Base-by-base conservation (phyloP, 1,140 invertebrate genomes). In the Delia radicum region DNA sequence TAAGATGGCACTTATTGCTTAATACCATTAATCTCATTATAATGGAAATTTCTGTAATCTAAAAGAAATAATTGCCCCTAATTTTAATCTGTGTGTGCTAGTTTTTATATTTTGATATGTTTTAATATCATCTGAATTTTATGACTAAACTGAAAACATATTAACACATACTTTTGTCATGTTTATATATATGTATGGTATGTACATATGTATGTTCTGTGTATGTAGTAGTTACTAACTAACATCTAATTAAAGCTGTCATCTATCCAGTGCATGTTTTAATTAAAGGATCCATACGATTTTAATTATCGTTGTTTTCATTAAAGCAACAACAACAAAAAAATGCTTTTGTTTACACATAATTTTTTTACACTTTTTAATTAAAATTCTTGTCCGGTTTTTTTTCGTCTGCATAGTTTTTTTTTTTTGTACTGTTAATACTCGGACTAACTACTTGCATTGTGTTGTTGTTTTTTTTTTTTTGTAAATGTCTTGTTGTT, bases 331-430 rank as follows among this genome's bases (percentile, higher is more conserved):
- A 37, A 37, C 33, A 37, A 2, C 13, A 55, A 21, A 55, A 55
- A 21, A 42, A 15, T 42, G 37, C 24, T n/a, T 55, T 55, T 55
- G 48, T 55, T 55, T 55, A 55, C 48, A 7, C 8, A 21, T 55
- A 21, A 55, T 55, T 55, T 21, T 55, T 55, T 24, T 55, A 21
- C 18, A 55, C 48, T 21, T 69, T 69, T 69, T 69, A 69, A 69
- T 69, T 69, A 69, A 69, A 69, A 69, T 69, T 69, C 65, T 33
- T 69, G 65, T 37, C 65, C 29, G 37, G 29, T 33, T 24, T 69
- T 12, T 18, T n/a, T 18, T 27, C 10, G 65, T 69, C 65, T 69
- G 29, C 65, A 37, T 69, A 31, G 29, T 67, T 69, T 12, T 37
- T 2, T 1, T 63, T 63, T 24, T 69, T 69, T 21, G 48, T 55